These are phyloP conservation scores for Acanthochromis polyacanthus DNA, from an alignment of 2,113 vertebrate genomes.

Conservation along the genomic window DNA sequence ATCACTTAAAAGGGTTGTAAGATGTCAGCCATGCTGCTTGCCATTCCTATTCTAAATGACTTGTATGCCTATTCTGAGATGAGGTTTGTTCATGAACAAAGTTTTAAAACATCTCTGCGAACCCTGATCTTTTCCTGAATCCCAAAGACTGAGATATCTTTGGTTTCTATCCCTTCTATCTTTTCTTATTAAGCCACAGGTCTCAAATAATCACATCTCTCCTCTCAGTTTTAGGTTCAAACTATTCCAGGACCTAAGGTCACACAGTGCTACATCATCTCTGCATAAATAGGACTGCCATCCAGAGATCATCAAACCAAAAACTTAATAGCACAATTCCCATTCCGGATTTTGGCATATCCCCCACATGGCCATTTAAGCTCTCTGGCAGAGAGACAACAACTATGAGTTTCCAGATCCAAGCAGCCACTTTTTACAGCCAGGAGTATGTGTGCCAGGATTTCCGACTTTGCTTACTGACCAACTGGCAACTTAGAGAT, in stretches of 20 bases:
- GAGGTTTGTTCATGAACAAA: not conserved
- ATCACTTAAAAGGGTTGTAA: not conserved
- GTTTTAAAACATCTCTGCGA: not conserved
- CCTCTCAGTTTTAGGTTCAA: not conserved
- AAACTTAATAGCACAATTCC: not conserved
- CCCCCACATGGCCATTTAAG: not conserved
- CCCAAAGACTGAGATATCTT: not conserved
- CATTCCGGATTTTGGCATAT: not conserved
- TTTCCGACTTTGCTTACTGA: not conserved
- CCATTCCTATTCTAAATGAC: not conserved
- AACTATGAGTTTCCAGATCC: not conserved
- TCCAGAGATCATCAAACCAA: not conserved
- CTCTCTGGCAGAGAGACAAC: not conserved
- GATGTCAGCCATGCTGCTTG: not conserved
- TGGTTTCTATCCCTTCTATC: not conserved
- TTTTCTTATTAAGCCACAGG: not conserved
- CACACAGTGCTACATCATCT: not conserved
- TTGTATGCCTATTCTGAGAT: not conserved
- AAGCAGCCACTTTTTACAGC: not conserved
- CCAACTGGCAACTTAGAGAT: not conserved
- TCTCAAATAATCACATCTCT: not conserved
- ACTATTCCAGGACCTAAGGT: not conserved
- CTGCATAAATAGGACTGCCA: not conserved
- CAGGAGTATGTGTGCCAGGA: not conserved
- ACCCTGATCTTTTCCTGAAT: not conserved